These are phyloP conservation scores for Hydrolagus colliei DNA, from an alignment of 2,797 vertebrate genomes.

Conservation along the genomic window DNA sequence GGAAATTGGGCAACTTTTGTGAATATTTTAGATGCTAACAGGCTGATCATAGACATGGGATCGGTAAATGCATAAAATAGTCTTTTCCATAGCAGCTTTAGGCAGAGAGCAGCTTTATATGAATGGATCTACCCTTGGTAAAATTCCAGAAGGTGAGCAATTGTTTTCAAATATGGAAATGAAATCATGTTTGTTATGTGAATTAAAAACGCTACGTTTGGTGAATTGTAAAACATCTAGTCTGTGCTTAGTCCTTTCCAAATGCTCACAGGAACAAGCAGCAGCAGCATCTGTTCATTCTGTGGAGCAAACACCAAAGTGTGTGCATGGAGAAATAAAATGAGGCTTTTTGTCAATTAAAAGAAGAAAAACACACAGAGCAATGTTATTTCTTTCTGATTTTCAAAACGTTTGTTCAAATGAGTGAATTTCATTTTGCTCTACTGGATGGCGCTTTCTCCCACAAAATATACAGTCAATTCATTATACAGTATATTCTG, in stretches of 20 bases:
- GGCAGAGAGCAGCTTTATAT: not conserved
- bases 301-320: not conserved
- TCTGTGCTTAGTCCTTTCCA: not conserved
- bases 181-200: not conserved
- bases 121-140: not conserved
- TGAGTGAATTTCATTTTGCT: not conserved
- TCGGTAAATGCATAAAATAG: not conserved
- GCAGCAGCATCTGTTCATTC: not conserved
- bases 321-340: not conserved
- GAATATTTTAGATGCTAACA: not conserved
- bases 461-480: too few relatives aligned
- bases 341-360: too few relatives aligned
- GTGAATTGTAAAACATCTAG: not conserved
- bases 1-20: not conserved
- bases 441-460: too few relatives aligned
- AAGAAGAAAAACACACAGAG: too few relatives aligned
- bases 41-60: not conserved
- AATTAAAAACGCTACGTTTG: not conserved
- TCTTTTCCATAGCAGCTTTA: too few relatives aligned
- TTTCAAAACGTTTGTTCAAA: not conserved
- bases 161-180: not conserved
- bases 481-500: too few relatives aligned
- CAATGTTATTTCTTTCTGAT: not conserved
- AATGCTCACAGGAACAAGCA: not conserved
- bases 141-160: conserved; percentile 4